Evolutionary conservation across 2,888 invertebrate species (phyloP).

Genomic region (Anorthoa munda): DNA sequence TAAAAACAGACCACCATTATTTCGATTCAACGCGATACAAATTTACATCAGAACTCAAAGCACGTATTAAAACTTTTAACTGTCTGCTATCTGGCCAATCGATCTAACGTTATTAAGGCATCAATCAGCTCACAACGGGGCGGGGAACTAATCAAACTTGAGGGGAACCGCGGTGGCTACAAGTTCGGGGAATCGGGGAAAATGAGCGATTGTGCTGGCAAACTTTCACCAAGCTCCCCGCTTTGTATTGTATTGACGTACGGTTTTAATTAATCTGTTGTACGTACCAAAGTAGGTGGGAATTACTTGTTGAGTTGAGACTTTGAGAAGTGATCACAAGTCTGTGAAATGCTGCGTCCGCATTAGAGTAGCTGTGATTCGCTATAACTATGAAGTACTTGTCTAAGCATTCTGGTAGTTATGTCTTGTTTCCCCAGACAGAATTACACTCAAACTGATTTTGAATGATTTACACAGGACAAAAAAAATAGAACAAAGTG

Average conservation of each 20-base stretch:
- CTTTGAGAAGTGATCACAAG: too few species aligned
- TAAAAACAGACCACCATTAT: neutral
- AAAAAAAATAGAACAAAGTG: too few species aligned
- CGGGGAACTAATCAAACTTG: slow-evolving; percentile 60
- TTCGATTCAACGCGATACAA: slow-evolving; percentile 9
- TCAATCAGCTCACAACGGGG: slow-evolving; percentile 56
- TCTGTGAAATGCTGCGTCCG: neutral
- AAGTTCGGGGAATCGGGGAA: slow-evolving; percentile 34
- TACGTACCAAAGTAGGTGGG: neutral
- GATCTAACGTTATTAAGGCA: slow-evolving; percentile 61
- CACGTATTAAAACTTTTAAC: slow-evolving; percentile 52
- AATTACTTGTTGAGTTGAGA: slow-evolving; percentile 1
- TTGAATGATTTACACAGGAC: too few species aligned
- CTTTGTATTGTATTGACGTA: slow-evolving; percentile 50
- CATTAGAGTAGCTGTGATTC: neutral
- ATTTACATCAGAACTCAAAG: slow-evolving; percentile 3
- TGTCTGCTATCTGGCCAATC: slow-evolving; percentile 51
- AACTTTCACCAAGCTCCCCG: slow-evolving; percentile 39
- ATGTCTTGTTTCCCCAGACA: too few species aligned
- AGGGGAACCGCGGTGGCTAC: slow-evolving; percentile 8
- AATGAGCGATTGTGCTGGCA: slow-evolving; percentile 50
- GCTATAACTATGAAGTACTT: too few species aligned
- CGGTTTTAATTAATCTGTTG: slow-evolving; percentile 50
- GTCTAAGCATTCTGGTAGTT: too few species aligned
- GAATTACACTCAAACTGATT: too few species aligned